Percentiles rank a stretch among this genome's conserved stretches.
Conservation (phyloP, 2,888 invertebrate genomes). For the Aphidoletes aphidimyza region DNA sequence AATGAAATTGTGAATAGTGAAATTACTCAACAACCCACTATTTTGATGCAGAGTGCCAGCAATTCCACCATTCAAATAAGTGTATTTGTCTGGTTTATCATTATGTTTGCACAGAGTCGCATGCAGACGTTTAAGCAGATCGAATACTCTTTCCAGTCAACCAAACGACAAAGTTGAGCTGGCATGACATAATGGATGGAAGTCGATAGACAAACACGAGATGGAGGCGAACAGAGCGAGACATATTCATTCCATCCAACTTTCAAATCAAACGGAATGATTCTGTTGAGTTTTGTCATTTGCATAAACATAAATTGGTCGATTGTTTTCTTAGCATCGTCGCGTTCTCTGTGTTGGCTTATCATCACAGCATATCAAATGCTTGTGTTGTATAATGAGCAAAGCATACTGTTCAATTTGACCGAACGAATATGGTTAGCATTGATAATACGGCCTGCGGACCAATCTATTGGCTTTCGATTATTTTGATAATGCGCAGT, state of each 20-base stretch:
- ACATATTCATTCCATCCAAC: not conserved
- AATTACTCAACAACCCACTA: not conserved
- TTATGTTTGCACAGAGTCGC: slow-evolving; percentile 9
- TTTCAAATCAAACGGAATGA: slow-evolving; percentile 42
- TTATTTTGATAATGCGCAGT: slow-evolving; percentile 51
- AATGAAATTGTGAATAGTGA: slow-evolving; percentile 7
- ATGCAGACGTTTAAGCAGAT: not conserved
- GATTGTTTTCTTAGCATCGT: slow-evolving; percentile 30
- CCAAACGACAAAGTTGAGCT: no score
- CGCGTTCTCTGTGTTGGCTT: not conserved
- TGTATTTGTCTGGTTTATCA: slow-evolving; percentile 31
- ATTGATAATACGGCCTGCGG: not conserved
- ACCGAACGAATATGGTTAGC: not conserved
- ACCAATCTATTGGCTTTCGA: slow-evolving; percentile 46
- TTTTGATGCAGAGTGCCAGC: not conserved
- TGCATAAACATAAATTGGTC: slow-evolving; percentile 51
- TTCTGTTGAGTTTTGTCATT: slow-evolving; percentile 41
- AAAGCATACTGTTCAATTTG: not conserved
- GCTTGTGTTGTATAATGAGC: slow-evolving; percentile 5
- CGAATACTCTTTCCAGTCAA: not conserved
- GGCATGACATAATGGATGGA: not conserved
- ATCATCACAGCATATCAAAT: slow-evolving; percentile 22
- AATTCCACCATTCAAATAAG: not conserved
- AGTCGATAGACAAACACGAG: no score
- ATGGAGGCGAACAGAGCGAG: not conserved